Evolutionary conservation across 2,888 invertebrate genomes (phyloP).

Genomic region (Onchidella celtica): DNA sequence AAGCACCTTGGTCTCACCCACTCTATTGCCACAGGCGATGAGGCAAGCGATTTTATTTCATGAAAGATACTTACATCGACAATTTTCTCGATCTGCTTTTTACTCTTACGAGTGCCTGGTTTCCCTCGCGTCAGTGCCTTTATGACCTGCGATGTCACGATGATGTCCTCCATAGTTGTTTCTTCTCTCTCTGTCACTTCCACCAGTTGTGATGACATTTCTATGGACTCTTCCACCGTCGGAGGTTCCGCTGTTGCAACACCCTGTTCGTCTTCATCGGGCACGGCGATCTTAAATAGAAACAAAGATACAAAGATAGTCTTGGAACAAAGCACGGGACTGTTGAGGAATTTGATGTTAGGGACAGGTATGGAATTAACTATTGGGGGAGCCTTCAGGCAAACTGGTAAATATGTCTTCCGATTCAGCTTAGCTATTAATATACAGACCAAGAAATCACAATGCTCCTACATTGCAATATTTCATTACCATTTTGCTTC

Average conservation of each 20-base stretch:
- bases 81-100: constrained; percentile 30
- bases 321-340: not conserved
- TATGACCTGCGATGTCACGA: constrained; percentile 54
- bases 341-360: too few relatives aligned
- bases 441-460: too few relatives aligned
- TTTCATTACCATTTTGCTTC: too few relatives aligned
- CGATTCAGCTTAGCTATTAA: too few relatives aligned
- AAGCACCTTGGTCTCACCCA: too few relatives aligned
- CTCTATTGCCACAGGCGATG: too few relatives aligned
- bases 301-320: not conserved
- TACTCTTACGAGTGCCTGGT: not conserved
- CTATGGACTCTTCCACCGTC: constrained; percentile 45
- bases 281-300: constrained; percentile 27
- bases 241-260: constrained; percentile 13
- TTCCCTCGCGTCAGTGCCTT: constrained; percentile 32
- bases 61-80: constrained; percentile 46
- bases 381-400: too few relatives aligned
- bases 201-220: constrained; percentile 48
- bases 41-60: too few relatives aligned
- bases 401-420: too few relatives aligned
- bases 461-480: too few relatives aligned
- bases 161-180: constrained; percentile 54
- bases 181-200: constrained; percentile 50
- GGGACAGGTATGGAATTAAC: too few relatives aligned
- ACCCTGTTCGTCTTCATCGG: not conserved